Percentiles rank a stretch among this genome's conserved stretches.
Evolutionary conservation across 1,140 invertebrate genomes (phyloP).

Genomic region (Leptinotarsa lineolata): DNA sequence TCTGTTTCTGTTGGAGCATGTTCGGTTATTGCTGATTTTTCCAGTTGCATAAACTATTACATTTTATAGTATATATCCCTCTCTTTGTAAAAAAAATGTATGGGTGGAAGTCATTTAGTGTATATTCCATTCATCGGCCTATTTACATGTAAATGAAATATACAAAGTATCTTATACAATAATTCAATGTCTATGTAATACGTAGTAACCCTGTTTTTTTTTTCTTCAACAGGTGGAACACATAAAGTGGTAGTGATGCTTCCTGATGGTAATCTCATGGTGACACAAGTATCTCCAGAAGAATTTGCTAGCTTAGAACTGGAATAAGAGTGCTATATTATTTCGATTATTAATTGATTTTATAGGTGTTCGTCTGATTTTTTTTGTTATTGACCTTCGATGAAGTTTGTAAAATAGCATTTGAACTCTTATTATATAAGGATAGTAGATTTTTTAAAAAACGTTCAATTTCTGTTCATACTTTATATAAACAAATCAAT

Average conservation of each 20-base stretch:
- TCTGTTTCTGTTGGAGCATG: no score
- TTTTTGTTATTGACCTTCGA: slow-evolving; percentile 11
- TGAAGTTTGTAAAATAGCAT: slow-evolving; percentile 21
- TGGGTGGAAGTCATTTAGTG: no score
- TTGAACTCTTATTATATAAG: slow-evolving; percentile 16
- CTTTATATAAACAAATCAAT: slow-evolving; percentile 1
- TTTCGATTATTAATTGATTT: slow-evolving; percentile 4
- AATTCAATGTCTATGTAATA: no score
- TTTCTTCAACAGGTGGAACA: slow-evolving; percentile 67
- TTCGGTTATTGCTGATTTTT: no score
- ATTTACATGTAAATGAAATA: no score
- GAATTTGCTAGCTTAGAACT: slow-evolving; percentile 75
- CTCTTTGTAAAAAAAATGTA: no score
- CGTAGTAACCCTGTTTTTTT: no score
- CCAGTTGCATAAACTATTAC: no score
- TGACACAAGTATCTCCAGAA: slow-evolving; percentile 82
- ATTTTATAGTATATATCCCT: no score
- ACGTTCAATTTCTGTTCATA: background rate
- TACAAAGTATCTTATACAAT: no score
- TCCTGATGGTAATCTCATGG: slow-evolving; percentile 80
- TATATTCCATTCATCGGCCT: no score
- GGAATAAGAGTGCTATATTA: slow-evolving; percentile 49
- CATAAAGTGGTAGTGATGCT: slow-evolving; percentile 77
- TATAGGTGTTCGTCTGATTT: background rate
- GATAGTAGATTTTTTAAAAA: background rate